These are phyloP conservation scores for Anoplolepis gracilipes DNA, from an alignment of 1,140 invertebrate species.

Conservation along the genomic window DNA sequence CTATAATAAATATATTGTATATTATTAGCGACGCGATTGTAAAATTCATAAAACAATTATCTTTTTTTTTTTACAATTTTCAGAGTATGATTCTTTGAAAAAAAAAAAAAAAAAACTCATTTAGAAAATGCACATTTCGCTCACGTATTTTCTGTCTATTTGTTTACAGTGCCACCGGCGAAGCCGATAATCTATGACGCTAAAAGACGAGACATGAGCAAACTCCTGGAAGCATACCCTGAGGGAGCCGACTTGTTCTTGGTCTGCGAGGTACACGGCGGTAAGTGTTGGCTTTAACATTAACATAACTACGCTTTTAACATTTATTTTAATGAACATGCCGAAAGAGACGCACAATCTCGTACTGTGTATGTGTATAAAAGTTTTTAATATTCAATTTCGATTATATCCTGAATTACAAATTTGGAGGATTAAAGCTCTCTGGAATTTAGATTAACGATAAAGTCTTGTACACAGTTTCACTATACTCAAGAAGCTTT, in stretches of 20 bases:
- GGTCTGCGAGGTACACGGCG: constrained; percentile 95
- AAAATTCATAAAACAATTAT: neutral
- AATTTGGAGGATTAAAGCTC: neutral
- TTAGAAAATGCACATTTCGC: neutral
- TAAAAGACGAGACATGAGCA: constrained; percentile 91
- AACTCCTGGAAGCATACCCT: constrained; percentile 94
- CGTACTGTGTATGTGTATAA: no score
- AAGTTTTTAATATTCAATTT: constrained; percentile 15
- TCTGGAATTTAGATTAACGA: constrained; percentile 8
- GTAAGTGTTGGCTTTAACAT: constrained; percentile 86
- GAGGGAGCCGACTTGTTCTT: constrained; percentile 93
- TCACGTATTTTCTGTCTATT: constrained; percentile 62
- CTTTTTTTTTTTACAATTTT: constrained; percentile 5
- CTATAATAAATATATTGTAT: no score
- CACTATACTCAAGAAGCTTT: neutral
- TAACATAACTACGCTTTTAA: constrained; percentile 31
- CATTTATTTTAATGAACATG: neutral
- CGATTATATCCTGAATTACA: neutral
- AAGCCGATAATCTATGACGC: constrained; percentile 94
- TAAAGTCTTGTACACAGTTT: neutral
- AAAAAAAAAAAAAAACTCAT: neutral
- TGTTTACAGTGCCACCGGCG: constrained; percentile 92
- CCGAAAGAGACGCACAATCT: neutral
- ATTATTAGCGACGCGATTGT: no score
- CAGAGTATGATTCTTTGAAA: neutral